phyloP scores from a whole-genome alignment of 2,113 vertebrate genomes.

The Chaenocephalus aceratus region DNA sequence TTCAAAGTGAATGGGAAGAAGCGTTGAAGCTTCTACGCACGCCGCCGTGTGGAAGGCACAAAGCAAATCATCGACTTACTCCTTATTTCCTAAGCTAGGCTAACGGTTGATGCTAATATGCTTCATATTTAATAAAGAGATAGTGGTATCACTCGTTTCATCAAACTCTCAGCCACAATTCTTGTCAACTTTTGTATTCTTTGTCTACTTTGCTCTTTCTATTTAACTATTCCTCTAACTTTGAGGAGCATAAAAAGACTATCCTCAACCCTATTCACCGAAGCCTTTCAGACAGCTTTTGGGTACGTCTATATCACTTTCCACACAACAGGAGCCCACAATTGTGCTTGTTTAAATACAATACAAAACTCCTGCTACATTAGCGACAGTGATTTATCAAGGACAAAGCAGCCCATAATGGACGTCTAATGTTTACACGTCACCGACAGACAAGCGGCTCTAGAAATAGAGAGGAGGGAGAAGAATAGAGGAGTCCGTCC shows the following conservation, averaged over 20 bases:
- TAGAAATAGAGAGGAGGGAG: slow-evolving; percentile 68
- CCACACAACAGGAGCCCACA: slow-evolving; percentile 21
- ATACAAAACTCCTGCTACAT: slow-evolving; percentile 34
- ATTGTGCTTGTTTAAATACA: slow-evolving; percentile 45
- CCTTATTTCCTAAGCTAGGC: too few relatives aligned
- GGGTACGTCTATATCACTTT: slow-evolving; percentile 38
- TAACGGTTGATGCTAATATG: too few relatives aligned
- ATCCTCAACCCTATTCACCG: neutral
- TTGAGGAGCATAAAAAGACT: neutral
- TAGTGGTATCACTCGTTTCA: neutral
- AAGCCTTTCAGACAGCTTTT: neutral
- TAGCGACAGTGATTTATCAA: slow-evolving; percentile 79
- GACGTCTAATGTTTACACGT: slow-evolving; percentile 79
- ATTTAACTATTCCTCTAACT: neutral
- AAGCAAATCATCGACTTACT: too few relatives aligned
- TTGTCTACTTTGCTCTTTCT: neutral
- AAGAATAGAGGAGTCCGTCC: slow-evolving; percentile 70
- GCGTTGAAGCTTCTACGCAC: too few relatives aligned
- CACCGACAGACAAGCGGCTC: slow-evolving; percentile 64
- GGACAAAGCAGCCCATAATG: slow-evolving; percentile 75
- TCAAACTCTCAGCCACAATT: neutral
- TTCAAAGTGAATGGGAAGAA: too few relatives aligned
- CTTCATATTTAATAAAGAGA: neutral
- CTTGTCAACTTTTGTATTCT: neutral
- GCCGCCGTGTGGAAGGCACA: too few relatives aligned